These are phyloP conservation scores for Tiliacea aurago DNA, from an alignment of 2,888 invertebrate genomes.

Conservation along the genomic window DNA sequence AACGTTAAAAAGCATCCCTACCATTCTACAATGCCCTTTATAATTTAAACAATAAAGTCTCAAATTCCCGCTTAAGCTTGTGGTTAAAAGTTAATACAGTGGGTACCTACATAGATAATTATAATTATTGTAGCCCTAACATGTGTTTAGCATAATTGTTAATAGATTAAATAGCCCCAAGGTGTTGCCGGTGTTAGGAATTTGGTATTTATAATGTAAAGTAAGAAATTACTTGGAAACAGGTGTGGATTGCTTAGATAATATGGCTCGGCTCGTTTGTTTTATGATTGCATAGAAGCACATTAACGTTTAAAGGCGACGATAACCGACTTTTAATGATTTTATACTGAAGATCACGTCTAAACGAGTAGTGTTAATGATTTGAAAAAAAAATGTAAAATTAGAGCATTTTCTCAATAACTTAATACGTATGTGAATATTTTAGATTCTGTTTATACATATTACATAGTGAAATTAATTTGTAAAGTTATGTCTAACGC, in stretches of 20 bases:
- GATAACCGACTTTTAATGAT: too few relatives aligned
- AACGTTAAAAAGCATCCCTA: not conserved
- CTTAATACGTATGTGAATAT: too few relatives aligned
- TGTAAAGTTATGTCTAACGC: too few relatives aligned
- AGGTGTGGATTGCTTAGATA: constrained; percentile 39
- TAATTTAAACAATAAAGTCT: not conserved
- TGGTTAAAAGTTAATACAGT: constrained; percentile 19
- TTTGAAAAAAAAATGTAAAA: too few relatives aligned
- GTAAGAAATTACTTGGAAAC: constrained; percentile 53
- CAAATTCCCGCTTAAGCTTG: not conserved
- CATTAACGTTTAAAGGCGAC: too few relatives aligned
- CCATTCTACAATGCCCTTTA: constrained; percentile 8
- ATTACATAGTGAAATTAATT: too few relatives aligned
- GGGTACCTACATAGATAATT: constrained; percentile 41
- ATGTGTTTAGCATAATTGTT: constrained; percentile 52
- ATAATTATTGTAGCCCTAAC: constrained; percentile 38
- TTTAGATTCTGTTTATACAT: too few relatives aligned
- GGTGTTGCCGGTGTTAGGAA: constrained; percentile 50
- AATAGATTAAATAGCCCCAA: constrained; percentile 54
- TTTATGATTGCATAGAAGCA: constrained; percentile 9
- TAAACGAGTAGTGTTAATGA: too few relatives aligned
- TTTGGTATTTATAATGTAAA: constrained; percentile 51
- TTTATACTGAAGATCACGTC: too few relatives aligned
- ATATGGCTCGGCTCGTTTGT: not conserved
- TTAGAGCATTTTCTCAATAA: too few relatives aligned